phyloP scores from a whole-genome alignment of 2,113 vertebrate species.

The Erpornis zantholeuca region DNA sequence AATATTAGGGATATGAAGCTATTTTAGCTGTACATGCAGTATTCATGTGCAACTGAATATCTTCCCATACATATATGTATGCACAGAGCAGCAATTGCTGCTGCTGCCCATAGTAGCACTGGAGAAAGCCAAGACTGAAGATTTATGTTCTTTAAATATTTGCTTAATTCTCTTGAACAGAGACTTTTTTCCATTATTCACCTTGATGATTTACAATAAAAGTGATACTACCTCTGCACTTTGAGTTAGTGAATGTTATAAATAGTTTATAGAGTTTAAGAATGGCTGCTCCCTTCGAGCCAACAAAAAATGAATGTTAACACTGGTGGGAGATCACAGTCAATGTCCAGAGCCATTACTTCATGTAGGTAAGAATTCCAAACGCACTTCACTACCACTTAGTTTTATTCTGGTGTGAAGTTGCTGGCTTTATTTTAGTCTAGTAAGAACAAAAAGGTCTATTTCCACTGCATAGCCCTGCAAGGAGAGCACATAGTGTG shows the following conservation, averaged over 20 bases:
- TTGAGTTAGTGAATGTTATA: background rate
- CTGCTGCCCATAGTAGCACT: background rate
- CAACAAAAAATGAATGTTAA: background rate
- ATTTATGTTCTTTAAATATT: background rate
- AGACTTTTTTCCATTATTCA: slow-evolving; percentile 1
- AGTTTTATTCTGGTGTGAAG: background rate
- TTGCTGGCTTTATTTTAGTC: background rate
- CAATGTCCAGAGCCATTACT: background rate
- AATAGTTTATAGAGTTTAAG: background rate
- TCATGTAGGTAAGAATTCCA: background rate
- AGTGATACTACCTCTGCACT: background rate
- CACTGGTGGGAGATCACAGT: background rate
- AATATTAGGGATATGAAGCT: background rate
- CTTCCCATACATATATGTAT: background rate
- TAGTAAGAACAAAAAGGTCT: background rate
- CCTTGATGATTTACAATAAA: background rate
- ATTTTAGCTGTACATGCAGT: background rate
- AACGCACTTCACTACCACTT: background rate
- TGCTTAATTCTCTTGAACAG: background rate
- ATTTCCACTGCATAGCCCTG: background rate
- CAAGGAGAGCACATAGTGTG: background rate
- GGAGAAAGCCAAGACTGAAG: background rate
- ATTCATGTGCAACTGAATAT: background rate
- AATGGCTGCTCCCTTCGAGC: background rate
- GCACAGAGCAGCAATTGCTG: background rate